Evolutionary conservation across 2,797 vertebrate species (phyloP), one percentile per base, ranked within the genome.

Genomic region (Centroberyx gerrardi): DNA sequence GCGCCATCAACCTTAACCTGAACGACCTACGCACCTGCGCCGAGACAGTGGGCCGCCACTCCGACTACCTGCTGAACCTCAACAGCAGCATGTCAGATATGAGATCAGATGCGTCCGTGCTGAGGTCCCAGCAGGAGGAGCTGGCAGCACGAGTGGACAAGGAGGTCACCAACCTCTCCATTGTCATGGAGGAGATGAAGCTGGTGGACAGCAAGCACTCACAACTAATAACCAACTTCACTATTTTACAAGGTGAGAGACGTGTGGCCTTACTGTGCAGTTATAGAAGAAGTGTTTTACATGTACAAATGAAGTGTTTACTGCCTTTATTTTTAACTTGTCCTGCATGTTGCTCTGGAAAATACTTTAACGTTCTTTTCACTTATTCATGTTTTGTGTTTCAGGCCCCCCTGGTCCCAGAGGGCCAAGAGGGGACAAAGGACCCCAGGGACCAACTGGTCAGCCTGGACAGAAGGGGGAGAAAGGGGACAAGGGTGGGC

Each of bases 161-260:
- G 44, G 97, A 99, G 93, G 96, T 99, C 78, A 96, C 96, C 85
- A 97, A 94, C 81, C 95, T 99, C 72, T 98, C 96, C 0, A 91
- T 97, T 61, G 95, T 99, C 73, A 99, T 98, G 97, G 97, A 98
- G 92, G 98, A 99, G 94, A 98, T 99, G 98, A 99, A 99, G 84
- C 83, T 99, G 65, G 98, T 99, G 60, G 98, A 99, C 93, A 97
- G 94, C 88, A 98, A 96, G 83, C 98, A 99, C 67, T 97, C 97
- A 13, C 98, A 99, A 72, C 96, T 99, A 17, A 99, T 99, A 91
- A 98, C 96, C 88, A 99, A 99, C 90, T 99, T 99, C 90, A 99
- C 98, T 51, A 97, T 99, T 88, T 92, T 99, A 73, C 96, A 99
- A 92, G 98, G 98, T 99, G 91, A 88, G 94, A 42, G 10, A 53